Base-by-base conservation (phyloP, 2,888 invertebrate species). In the Drosophila acutilabella region DNA sequence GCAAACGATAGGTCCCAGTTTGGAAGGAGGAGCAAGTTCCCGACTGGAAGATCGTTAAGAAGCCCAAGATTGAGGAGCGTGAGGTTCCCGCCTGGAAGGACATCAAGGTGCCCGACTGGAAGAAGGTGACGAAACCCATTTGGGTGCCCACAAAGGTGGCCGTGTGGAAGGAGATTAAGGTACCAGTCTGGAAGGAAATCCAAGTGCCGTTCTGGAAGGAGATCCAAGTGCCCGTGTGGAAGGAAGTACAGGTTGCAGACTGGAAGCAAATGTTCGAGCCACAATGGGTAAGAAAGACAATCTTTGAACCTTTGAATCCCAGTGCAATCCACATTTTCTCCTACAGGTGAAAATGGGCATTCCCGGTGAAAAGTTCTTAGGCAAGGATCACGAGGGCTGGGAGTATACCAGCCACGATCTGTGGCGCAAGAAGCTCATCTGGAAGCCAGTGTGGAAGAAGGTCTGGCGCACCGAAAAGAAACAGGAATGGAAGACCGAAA, bases 361-460 rank as follows among this genome's bases (percentile, higher is more conserved):
- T 53, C 96, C 96, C 0, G 97, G 97, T 7, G 95, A 96, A 81
- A 96, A 97, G 90, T 96, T 94, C 87, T 93, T 96, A 67, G 97
- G 97, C 20, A 96, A 96, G 88, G 97, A 96, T 92, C 95, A 95
- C 67, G 95, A 96, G 60, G 97, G 96, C 11, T 96, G 95, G 95
- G 96, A 97, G 90, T 96, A 96, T 89, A 96, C 96, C 38, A 96
- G 96, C 45, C 97, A 97, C 88, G 97, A 96, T 91, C 93, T 97
- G 33, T 96, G 97, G 96, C 96, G 96, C 90, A 97, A 97, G 92
- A 96, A 96, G 90, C 93, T 97, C 13, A 67, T 92, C 83, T 94
- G 94, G 94, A 94, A 94, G 86, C 94, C 94, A 74, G 94, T 92
- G 7, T 92, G 96, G 96, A 95, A 96, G 90, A 96, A 96, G 90